Base-by-base conservation (phyloP, 2,113 vertebrate species). In the Prunella fulvescens region DNA sequence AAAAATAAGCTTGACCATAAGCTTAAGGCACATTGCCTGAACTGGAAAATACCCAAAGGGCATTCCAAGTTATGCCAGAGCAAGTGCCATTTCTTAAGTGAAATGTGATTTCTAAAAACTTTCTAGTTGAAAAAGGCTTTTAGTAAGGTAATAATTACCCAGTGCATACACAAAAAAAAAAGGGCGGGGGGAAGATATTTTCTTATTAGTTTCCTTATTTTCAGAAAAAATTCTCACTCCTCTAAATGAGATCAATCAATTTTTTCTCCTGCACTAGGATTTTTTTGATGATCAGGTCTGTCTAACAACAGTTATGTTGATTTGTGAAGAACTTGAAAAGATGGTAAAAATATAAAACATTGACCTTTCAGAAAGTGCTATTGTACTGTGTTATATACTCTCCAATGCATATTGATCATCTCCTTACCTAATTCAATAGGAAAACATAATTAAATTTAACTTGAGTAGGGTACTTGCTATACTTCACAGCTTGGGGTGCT, bases 401-500 rank as follows among this genome's bases (percentile, higher is more conserved):
- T 66, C 35, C 62, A 65, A 44, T 67, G 28, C 28, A 51, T 73
- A 88, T 44, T 86, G 67, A 91, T 88, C 71, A 91, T 40, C 37
- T 90, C 47, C 45, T 54, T 85, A 35, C 12, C 31, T 29, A 4
- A 53, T 78, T 94, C 40, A 87, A 20, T 45, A 83, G 33, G 26
- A 95, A 64, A 88, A 82, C 14, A 53, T 54, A 82, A 92, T 83
- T 88, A 94, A 77, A 82, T 78, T 85, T 91, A 23, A 81, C 60
- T 74, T 91, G 33, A 86, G 56, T 74, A 69, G 61, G 17, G 11
- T 58, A 53, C 16, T 87, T 69, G 29, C 12, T 47, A 37, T 74
- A 95, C 71, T 81, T 69, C 44, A 71, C 66, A 84, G 44, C 7
- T 33, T 51, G 6, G 12, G 48, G 81, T 67, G 91, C 60, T 90